These are phyloP conservation scores for Orthosia cruda DNA, from an alignment of 2,888 invertebrate species.

Conservation along the genomic window DNA sequence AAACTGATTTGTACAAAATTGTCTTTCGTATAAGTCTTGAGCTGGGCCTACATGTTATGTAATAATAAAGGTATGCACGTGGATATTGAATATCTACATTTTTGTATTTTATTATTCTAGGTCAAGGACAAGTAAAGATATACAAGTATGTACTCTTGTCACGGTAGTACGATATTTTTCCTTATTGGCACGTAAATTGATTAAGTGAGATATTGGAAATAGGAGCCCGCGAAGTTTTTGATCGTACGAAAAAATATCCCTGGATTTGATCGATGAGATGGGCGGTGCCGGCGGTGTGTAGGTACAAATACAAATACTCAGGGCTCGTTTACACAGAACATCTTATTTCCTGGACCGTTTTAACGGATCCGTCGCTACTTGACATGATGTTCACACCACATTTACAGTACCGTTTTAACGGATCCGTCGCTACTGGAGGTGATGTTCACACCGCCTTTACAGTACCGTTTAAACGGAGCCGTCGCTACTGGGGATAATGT, in stretches of 20 bases:
- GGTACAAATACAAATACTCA: no score
- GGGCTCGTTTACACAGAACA: no score
- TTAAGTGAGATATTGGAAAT: conserved; percentile 31
- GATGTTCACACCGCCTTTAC: no score
- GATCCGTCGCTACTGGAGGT: no score
- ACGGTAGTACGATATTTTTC: conserved; percentile 33
- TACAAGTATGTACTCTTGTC: conserved; percentile 10
- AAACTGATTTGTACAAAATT: conserved; percentile 14
- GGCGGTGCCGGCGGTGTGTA: no score
- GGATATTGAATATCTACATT: not conserved
- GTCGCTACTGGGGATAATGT: no score
- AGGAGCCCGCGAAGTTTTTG: not conserved
- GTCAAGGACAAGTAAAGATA: conserved; percentile 33
- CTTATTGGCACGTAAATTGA: conserved; percentile 18
- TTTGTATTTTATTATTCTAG: conserved; percentile 5
- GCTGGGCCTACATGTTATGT: conserved; percentile 7
- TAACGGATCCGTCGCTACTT: no score
- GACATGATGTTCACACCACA: no score
- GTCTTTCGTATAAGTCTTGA: not conserved
- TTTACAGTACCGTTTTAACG: no score
- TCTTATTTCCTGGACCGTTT: no score
- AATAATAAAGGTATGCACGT: conserved; percentile 15
- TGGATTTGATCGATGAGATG: not conserved
- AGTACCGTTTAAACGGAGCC: no score
- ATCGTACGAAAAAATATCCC: not conserved